These are phyloP conservation scores for Tortrix viridana DNA, from an alignment of 2,888 invertebrate species.

Conservation along the genomic window DNA sequence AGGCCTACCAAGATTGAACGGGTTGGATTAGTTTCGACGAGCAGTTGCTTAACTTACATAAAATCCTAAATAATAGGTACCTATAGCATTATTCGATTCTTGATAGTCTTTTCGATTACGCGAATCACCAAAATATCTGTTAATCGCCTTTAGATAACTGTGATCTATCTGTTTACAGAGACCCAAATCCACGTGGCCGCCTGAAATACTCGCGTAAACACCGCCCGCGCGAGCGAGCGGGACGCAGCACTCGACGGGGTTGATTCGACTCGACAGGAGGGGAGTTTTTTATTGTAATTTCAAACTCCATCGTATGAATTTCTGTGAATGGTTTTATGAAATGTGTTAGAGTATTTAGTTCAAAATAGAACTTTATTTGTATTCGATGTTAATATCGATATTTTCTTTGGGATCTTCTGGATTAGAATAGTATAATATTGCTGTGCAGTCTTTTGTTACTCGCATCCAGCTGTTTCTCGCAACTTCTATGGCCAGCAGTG, in stretches of 20 bases:
- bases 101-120: background rate
- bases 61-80: too few relatives aligned
- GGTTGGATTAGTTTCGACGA: too few relatives aligned
- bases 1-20: too few relatives aligned
- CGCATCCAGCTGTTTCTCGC: too few relatives aligned
- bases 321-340: background rate
- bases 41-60: too few relatives aligned
- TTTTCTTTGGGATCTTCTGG: too few relatives aligned
- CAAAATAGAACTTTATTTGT: too few relatives aligned
- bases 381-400: too few relatives aligned
- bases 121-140: background rate
- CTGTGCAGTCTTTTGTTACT: too few relatives aligned
- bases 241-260: conserved; percentile 4
- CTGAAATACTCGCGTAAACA: conserved; percentile 33
- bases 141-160: conserved; percentile 5
- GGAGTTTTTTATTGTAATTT: conserved; percentile 15
- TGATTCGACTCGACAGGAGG: conserved; percentile 21
- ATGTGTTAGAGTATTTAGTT: background rate
- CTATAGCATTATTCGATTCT: too few relatives aligned
- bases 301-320: conserved; percentile 1
- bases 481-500: too few relatives aligned
- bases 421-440: too few relatives aligned
- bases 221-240: conserved; percentile 11
- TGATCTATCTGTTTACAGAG: conserved; percentile 30
- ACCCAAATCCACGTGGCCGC: conserved; percentile 29